A percentile compares a stretch with the other conserved stretches of the same genome.
Conservation (phyloP, 2,797 vertebrate species). For the Lacerta viridis region DNA sequence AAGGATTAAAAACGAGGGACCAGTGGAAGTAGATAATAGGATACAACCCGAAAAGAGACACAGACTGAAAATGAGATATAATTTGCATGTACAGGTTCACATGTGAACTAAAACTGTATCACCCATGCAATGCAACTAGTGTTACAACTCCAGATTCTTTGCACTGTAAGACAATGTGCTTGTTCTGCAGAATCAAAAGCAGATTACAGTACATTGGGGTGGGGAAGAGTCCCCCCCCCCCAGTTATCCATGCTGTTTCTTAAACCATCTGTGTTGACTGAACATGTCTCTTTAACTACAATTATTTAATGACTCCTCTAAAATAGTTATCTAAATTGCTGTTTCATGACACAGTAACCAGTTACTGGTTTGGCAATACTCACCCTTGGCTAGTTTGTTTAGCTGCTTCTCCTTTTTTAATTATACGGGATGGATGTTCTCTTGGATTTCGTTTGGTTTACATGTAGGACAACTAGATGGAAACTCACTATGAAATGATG, state of each 20-base stretch:
- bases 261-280: neutral
- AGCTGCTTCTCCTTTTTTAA: neutral
- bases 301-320: neutral
- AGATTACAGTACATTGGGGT: no score
- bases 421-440: slow-evolving; percentile 4
- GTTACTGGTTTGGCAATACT: neutral
- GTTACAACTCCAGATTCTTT: neutral
- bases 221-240: no score
- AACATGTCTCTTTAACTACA: neutral
- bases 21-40: neutral
- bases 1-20: neutral
- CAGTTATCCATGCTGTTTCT: neutral
- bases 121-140: no score
- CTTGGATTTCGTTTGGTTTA: neutral
- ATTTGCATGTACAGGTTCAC: neutral
- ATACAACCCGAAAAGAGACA: neutral
- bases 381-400: slow-evolving; percentile 1
- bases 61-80: neutral
- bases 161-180: neutral
- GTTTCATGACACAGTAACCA: neutral
- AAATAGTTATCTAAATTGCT: slow-evolving; percentile 7
- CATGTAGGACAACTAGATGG: neutral
- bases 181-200: neutral
- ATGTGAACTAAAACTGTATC: neutral
- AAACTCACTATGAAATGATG: neutral